A percentile compares a stretch with the other conserved stretches of the same genome.
Conservation (phyloP, 2,113 vertebrate genomes). For the Corydoras sp. region DNA sequence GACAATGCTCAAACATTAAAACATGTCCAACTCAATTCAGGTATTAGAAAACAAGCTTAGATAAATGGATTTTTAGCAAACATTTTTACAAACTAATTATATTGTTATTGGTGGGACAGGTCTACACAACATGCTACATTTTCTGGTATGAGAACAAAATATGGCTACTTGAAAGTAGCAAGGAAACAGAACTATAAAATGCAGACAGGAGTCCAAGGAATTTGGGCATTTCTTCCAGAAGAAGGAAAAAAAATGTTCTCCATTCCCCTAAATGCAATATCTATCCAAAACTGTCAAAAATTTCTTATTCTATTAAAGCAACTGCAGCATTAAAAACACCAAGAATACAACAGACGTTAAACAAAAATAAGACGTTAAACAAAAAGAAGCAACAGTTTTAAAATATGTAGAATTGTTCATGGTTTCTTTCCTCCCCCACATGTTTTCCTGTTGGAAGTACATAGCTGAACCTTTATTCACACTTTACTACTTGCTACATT, state of each 20-base stretch:
- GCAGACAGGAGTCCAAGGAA: conserved; percentile 31
- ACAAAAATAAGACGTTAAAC: conserved; percentile 7
- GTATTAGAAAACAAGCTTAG: conserved; percentile 3
- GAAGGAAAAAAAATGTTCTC: conserved; percentile 31
- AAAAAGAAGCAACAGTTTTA: neutral
- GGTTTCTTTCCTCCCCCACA: too few relatives aligned
- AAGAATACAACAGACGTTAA: neutral
- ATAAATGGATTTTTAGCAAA: too few relatives aligned
- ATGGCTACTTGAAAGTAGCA: conserved; percentile 14
- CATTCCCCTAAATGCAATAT: conserved; percentile 13
- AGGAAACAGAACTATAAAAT: conserved; percentile 18
- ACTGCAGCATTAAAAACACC: conserved; percentile 28
- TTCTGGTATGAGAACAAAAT: conserved; percentile 12
- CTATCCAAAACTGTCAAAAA: conserved; percentile 25
- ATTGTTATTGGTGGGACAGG: too few relatives aligned
- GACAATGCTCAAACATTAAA: neutral
- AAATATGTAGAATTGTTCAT: too few relatives aligned
- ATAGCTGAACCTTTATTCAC: too few relatives aligned
- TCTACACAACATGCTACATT: neutral
- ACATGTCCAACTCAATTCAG: conserved; percentile 16
- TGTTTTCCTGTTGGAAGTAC: too few relatives aligned
- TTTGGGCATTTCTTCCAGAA: conserved; percentile 27
- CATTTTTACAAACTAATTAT: too few relatives aligned
- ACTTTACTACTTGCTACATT: too few relatives aligned
- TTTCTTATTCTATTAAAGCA: conserved; percentile 29